Conservation (phyloP, 2,113 vertebrate genomes). For the Raja brachyura region DNA sequence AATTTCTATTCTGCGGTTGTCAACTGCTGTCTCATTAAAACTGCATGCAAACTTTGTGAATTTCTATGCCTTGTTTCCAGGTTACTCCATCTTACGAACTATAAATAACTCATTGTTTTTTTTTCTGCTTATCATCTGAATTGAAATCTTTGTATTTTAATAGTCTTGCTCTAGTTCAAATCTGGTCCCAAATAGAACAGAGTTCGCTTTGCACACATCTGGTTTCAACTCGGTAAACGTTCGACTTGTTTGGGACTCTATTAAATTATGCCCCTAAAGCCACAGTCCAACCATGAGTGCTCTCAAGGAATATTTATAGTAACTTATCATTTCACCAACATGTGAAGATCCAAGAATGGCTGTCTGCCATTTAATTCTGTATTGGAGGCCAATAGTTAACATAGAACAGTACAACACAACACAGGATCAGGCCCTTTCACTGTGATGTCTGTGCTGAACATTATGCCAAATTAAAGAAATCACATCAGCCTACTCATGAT, state of each 20-base stretch:
- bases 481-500: too few relatives aligned
- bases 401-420: too few relatives aligned
- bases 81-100: neutral
- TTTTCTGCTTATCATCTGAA: neutral
- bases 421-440: too few relatives aligned
- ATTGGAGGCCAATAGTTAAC: neutral
- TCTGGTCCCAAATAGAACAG: neutral
- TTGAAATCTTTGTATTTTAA: neutral
- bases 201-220: neutral
- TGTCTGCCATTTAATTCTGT: neutral
- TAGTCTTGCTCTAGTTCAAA: neutral
- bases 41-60: neutral
- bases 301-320: neutral
- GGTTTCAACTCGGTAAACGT: neutral
- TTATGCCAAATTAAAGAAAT: too few relatives aligned
- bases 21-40: neutral
- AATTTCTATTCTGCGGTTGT: neutral
- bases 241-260: neutral
- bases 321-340: neutral
- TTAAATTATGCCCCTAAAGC: neutral
- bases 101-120: neutral
- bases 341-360: neutral
- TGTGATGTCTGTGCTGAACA: too few relatives aligned
- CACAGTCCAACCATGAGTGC: neutral
- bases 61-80: neutral